Evolutionary conservation across 2,797 vertebrate species (phyloP).

Genomic region (Fistularia commersonii): DNA sequence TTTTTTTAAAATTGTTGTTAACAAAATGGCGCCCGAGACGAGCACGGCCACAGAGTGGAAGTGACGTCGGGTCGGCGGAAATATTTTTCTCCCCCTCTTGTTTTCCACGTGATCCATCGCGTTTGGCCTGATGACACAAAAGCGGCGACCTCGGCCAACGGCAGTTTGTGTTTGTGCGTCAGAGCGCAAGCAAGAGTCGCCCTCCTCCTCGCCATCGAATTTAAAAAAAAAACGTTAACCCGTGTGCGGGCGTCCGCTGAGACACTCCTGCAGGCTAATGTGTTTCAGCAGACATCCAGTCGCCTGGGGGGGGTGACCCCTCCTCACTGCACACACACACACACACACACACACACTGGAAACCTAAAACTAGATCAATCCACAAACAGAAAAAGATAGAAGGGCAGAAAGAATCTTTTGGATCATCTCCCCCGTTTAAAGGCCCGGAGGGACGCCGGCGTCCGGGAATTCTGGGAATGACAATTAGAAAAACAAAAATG

Average conservation of each 20-base stretch:
- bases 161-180: conserved; percentile 19
- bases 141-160: too few species aligned
- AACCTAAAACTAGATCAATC: conserved; percentile 70
- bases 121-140: too few species aligned
- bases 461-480: conserved; percentile 57
- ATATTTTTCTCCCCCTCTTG: too few species aligned
- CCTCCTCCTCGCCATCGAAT: conserved; percentile 40
- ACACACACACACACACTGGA: conserved; percentile 64
- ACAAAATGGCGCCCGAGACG: too few species aligned
- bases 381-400: conserved; percentile 56
- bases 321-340: conserved; percentile 52
- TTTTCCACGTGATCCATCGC: too few species aligned
- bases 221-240: conserved; percentile 60
- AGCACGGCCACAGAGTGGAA: too few species aligned
- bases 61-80: too few species aligned
- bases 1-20: too few species aligned
- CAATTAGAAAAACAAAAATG: conserved; percentile 58
- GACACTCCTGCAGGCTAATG: conserved; percentile 66
- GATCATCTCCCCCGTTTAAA: conserved; percentile 51
- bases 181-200: conserved; percentile 27
- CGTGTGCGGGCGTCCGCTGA: conserved; percentile 53
- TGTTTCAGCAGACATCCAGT: conserved; percentile 73
- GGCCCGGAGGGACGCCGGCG: conserved; percentile 24
- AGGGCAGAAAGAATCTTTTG: conserved; percentile 56
- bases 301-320: conserved; percentile 66